Conservation (phyloP, 2,797 vertebrate genomes). For the Ibycter americanus region DNA sequence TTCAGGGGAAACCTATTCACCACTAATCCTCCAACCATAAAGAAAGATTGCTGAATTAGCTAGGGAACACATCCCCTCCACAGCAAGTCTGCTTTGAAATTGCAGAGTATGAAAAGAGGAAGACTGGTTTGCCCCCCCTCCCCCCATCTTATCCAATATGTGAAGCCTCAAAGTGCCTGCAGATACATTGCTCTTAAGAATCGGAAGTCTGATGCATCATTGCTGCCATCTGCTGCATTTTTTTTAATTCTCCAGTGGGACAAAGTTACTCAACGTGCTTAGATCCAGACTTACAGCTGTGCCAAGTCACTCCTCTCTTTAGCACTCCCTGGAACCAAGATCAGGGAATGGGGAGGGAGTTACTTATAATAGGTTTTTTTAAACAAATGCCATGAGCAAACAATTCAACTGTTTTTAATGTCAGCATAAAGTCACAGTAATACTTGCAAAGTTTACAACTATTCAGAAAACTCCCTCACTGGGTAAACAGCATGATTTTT, state of each 20-base stretch:
- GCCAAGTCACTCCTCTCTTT: conserved; percentile 39
- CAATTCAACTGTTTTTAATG: not conserved
- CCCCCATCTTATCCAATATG: not conserved
- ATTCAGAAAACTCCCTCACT: not conserved
- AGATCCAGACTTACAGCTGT: not conserved
- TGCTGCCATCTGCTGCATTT: conserved; percentile 70
- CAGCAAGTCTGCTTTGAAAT: not conserved
- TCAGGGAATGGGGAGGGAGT: not conserved
- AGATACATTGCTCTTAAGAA: not conserved
- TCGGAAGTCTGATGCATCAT: conserved; percentile 47
- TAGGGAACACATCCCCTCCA: not conserved
- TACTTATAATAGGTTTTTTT: conserved; percentile 41
- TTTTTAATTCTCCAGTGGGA: conserved; percentile 9
- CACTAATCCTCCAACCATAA: not conserved
- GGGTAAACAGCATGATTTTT: not conserved
- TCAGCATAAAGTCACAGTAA: not conserved
- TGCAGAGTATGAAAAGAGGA: not conserved
- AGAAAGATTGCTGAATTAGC: not conserved
- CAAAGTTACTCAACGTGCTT: conserved; percentile 25
- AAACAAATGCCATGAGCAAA: conserved; percentile 21
- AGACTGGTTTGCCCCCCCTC: not conserved
- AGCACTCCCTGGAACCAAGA: not conserved
- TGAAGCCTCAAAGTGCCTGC: not conserved
- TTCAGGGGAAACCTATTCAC: not conserved
- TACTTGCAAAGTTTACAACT: not conserved